Conservation (phyloP, 1,140 invertebrate genomes). For the Drosophila orena region DNA sequence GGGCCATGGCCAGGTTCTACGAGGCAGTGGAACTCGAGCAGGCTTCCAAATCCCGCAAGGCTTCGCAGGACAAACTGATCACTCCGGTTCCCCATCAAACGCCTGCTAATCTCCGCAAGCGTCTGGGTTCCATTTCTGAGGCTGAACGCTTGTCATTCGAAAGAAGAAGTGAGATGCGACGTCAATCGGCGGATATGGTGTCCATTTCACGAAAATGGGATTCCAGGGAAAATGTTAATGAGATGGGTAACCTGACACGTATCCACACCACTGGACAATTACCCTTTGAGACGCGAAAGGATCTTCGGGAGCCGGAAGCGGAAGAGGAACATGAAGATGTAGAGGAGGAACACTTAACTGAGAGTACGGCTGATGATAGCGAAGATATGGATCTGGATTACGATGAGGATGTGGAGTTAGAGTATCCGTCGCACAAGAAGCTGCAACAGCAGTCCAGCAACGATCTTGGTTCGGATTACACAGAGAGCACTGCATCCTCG, state of each 20-base stretch:
- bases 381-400: conserved; percentile 57
- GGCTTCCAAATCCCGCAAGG: conserved; percentile 85
- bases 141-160: conserved; percentile 79
- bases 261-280: conserved; percentile 32
- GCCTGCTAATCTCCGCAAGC: conserved; percentile 67
- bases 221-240: conserved; percentile 72
- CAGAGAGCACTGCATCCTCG: conserved; percentile 87
- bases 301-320: background rate
- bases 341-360: conserved; percentile 62
- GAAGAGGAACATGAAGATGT: conserved; percentile 26
- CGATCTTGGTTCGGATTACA: conserved; percentile 87
- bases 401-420: conserved; percentile 37
- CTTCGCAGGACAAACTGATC: conserved; percentile 48
- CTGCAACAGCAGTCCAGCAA: conserved; percentile 56
- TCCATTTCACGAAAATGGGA: conserved; percentile 67
- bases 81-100: conserved; percentile 11
- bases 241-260: conserved; percentile 39
- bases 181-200: conserved; percentile 75
- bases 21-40: conserved; percentile 90
- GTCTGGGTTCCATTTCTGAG: conserved; percentile 79
- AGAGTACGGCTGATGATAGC: conserved; percentile 71
- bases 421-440: conserved; percentile 8
- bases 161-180: conserved; percentile 66
- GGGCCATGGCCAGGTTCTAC: conserved; percentile 91
- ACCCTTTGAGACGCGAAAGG: conserved; percentile 9